Conservation (phyloP, 2,113 vertebrate species). For the Pogonocichla stellata region DNA sequence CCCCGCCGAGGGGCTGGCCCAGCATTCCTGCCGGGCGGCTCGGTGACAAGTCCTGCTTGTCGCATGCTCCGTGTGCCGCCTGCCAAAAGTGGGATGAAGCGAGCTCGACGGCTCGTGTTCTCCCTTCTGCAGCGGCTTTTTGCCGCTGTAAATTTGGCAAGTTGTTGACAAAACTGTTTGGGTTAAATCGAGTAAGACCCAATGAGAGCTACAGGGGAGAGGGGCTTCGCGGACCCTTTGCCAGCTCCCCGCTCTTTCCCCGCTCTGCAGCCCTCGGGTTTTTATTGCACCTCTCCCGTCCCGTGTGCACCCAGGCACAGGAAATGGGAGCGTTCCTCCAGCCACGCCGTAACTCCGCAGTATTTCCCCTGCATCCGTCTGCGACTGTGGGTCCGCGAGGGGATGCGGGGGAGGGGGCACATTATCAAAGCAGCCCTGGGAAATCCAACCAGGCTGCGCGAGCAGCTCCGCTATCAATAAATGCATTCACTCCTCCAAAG, state of each 20-base stretch:
- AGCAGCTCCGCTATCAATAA: slow-evolving; percentile 15
- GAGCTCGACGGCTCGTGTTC: not conserved
- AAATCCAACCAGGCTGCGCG: slow-evolving; percentile 18
- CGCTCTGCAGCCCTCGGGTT: not conserved
- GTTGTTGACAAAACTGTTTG: not conserved
- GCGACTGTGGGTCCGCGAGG: not conserved
- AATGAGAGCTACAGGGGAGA: not conserved
- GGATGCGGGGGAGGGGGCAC: not conserved
- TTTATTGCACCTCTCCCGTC: not conserved
- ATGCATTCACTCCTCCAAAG: slow-evolving; percentile 10
- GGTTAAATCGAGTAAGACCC: not conserved
- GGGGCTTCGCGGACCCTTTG: not conserved
- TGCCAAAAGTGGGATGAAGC: not conserved
- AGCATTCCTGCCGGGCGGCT: not conserved
- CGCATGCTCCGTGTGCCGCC: not conserved
- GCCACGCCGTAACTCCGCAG: not conserved
- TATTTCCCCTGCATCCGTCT: not conserved
- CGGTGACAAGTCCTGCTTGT: not conserved
- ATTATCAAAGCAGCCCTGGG: slow-evolving; percentile 3
- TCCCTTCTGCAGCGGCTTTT: not conserved
- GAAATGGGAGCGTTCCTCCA: not conserved
- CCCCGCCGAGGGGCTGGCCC: not conserved
- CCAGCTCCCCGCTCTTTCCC: not conserved
- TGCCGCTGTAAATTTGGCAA: not conserved
- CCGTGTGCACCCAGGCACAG: not conserved